Evolutionary conservation across 2,888 invertebrate species (phyloP), one percentile per base, ranked within the genome.

Genomic region (Cephus spinipes): DNA sequence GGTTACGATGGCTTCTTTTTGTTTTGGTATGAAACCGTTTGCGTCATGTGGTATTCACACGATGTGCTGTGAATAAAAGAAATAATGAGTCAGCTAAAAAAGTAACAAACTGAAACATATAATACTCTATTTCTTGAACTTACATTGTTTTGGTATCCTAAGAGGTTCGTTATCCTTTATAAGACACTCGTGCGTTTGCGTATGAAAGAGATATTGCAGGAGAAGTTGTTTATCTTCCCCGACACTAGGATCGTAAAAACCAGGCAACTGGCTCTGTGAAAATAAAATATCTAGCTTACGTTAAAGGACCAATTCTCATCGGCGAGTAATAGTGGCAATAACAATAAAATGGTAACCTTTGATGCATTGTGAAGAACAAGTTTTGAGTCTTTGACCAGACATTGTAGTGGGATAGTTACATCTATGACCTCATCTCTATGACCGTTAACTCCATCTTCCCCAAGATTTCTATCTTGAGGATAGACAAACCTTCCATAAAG

Each of bases 181-280:
- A 69, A 96, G 94, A 87, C 96, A 95, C 88, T 96, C 94, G 89
- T 98, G 96, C n/a, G 94, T 93, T 89, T 94, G 94, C 87, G 95
- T 95, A 86, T 96, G 95, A 93, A 96, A 98, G 89, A 94, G 94
- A 92, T 99, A 99, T 87, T 96, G 95, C 83, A 99, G 94, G 76
- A 95, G 94, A 34, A 99, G 93, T 87, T 95, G 94, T 92, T 99
- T 99, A 40, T 97, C 96, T 86, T 99, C 98, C 0, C 98, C 98
- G 76, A 97, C 94, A 84, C 98, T 97, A 0, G 98, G 98, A 92
- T 99, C 99, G 92, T 96, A 99, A 92, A 99, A 99, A 40, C 99
- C 99, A 15, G 99, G 97, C 82, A 99, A 92, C 89, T 98, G 97
- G 90, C 97, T 96, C 98, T 99, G 92, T 35, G 94, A 94, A 83